A percentile compares a stretch with the other conserved stretches of the same genome.
Evolutionary conservation across 2,797 vertebrate species (phyloP).

Genomic region (Pelobates cultripes): DNA sequence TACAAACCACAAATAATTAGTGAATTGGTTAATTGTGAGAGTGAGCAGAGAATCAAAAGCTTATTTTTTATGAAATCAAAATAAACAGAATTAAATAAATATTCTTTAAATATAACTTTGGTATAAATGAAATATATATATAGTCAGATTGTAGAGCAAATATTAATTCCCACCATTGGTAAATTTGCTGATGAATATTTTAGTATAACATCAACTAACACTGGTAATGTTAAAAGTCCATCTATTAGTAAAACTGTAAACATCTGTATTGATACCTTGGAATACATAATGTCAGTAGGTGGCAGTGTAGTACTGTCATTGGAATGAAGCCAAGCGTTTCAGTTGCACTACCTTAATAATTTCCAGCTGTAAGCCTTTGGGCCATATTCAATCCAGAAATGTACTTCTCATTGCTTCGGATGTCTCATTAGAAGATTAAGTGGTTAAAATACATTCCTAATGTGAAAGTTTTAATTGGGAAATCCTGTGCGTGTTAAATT

Average conservation of each 20-base stretch:
- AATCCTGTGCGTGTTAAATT: constrained; percentile 71
- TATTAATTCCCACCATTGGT: no score
- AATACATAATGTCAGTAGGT: constrained; percentile 67
- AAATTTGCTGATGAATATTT: no score
- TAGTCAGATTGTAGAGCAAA: no score
- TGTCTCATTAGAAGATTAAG: constrained; percentile 72
- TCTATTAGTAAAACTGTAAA: neutral
- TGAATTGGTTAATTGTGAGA: no score
- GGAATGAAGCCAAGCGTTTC: constrained; percentile 29
- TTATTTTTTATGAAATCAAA: no score
- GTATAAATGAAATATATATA: no score
- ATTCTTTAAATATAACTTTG: no score
- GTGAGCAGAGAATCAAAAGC: no score
- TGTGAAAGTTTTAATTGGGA: constrained; percentile 73
- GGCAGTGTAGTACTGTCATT: constrained; percentile 70
- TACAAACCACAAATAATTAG: no score
- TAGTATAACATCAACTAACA: no score
- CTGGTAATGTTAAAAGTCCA: no score
- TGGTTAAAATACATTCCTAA: constrained; percentile 71
- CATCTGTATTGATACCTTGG: neutral
- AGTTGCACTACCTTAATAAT: constrained; percentile 42
- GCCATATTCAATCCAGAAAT: constrained; percentile 63
- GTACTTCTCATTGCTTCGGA: constrained; percentile 66
- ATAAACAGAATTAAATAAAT: no score
- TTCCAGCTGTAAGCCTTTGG: constrained; percentile 67